Percentiles rank a stretch among this genome's conserved stretches.
Conservation (phyloP, 2,113 vertebrate species). For the Eurypyga helias region DNA sequence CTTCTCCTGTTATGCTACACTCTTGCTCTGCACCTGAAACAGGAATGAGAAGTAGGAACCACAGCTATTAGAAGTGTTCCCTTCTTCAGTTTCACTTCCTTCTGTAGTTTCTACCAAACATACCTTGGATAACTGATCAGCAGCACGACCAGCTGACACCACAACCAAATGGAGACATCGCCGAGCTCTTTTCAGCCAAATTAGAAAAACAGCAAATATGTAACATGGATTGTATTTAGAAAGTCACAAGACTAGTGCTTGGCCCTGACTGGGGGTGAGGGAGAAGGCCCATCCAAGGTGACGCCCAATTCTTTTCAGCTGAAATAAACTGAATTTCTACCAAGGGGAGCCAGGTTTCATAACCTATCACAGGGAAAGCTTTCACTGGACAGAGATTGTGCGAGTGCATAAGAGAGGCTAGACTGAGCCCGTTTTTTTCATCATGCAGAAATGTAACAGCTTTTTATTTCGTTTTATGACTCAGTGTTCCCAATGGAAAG, state of each 20-base stretch:
- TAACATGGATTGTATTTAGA: neutral
- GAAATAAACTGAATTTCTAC: neutral
- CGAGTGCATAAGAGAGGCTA: neutral
- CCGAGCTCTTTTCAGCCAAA: neutral
- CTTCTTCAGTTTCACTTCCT: neutral
- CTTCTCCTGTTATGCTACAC: neutral
- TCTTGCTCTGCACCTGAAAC: neutral
- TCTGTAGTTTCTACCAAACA: neutral
- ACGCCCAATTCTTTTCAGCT: slow-evolving; percentile 29
- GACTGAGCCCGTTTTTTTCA: neutral
- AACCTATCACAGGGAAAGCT: neutral
- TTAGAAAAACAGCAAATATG: neutral
- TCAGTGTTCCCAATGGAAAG: slow-evolving; percentile 58
- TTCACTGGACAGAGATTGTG: neutral
- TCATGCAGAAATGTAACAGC: neutral
- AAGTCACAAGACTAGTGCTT: slow-evolving; percentile 1
- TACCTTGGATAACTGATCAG: neutral
- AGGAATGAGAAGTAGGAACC: neutral
- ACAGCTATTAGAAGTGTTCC: neutral
- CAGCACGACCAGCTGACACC: neutral
- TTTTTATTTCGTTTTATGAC: neutral
- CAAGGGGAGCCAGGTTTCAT: slow-evolving; percentile 14
- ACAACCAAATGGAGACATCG: neutral
- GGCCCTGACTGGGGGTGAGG: neutral
- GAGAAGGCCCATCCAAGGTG: slow-evolving; percentile 16